phyloP scores from a whole-genome alignment of 2,113 vertebrate genomes.

The Vulpes vulpes region DNA sequence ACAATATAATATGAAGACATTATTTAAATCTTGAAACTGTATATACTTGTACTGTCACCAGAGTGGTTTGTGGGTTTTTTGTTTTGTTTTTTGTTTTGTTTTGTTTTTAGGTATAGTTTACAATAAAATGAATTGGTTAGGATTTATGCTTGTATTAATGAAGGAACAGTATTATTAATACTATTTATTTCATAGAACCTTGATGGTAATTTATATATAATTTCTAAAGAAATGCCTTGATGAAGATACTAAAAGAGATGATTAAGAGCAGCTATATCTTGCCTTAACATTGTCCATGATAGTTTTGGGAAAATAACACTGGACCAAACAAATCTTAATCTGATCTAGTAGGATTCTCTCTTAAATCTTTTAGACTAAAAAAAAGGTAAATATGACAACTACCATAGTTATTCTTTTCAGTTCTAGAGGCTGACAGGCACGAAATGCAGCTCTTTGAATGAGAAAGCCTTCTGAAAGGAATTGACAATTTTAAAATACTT shows the following conservation, averaged over 20 bases:
- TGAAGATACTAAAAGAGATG: not conserved
- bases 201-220: not conserved
- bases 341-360: conserved; percentile 27
- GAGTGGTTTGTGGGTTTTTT: not conserved
- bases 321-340: conserved; percentile 1
- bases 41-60: not conserved
- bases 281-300: not conserved
- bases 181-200: not conserved
- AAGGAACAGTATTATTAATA: not conserved
- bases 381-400: conserved; percentile 28
- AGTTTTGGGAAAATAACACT: not conserved
- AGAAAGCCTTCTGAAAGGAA: conserved; percentile 22
- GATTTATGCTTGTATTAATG: conserved; percentile 33
- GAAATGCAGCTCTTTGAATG: not conserved
- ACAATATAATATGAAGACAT: conserved; percentile 11
- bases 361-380: conserved; percentile 49
- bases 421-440: not conserved
- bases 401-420: not conserved
- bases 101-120: conserved; percentile 42
- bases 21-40: conserved; percentile 17
- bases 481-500: not conserved
- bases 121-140: conserved; percentile 37
- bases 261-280: not conserved
- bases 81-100: not conserved
- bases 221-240: conserved; percentile 35